These are phyloP conservation scores for Buteo buteo DNA, from an alignment of 2,113 vertebrate genomes.

Conservation along the genomic window DNA sequence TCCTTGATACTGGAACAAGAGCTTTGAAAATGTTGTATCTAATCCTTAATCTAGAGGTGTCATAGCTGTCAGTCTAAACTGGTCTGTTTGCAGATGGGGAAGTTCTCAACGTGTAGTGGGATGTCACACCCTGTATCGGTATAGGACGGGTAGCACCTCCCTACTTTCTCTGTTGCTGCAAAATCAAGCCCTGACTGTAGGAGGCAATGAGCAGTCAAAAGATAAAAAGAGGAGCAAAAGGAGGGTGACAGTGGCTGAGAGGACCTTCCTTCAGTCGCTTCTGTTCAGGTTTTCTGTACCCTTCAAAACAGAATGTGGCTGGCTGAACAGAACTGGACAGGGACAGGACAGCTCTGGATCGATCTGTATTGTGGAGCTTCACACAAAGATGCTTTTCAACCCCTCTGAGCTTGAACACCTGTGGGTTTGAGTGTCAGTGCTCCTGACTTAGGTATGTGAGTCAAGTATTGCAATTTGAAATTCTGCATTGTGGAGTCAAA, in stretches of 20 bases:
- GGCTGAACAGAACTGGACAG: not conserved
- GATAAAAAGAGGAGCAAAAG: not conserved
- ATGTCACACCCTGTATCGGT: rapidly evolving
- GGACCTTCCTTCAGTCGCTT: not conserved
- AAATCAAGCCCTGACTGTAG: not conserved
- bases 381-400: not conserved
- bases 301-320: not conserved
- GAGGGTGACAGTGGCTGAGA: not conserved
- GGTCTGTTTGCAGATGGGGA: not conserved
- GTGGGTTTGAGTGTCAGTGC: not conserved
- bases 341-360: not conserved
- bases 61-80: not conserved
- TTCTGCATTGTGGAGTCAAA: not conserved
- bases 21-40: not conserved
- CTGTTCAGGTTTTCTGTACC: not conserved
- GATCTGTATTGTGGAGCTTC: not conserved
- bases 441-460: not conserved
- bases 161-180: not conserved
- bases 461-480: not conserved
- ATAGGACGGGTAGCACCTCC: not conserved
- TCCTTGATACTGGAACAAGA: not conserved
- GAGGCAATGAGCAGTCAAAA: not conserved
- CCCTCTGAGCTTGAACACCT: not conserved
- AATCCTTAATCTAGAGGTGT: not conserved
- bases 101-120: not conserved